A percentile compares a stretch with the other conserved stretches of the same genome.
Evolutionary conservation across 2,888 invertebrate species (phyloP).

Genomic region (Ecliptopera silaceata): DNA sequence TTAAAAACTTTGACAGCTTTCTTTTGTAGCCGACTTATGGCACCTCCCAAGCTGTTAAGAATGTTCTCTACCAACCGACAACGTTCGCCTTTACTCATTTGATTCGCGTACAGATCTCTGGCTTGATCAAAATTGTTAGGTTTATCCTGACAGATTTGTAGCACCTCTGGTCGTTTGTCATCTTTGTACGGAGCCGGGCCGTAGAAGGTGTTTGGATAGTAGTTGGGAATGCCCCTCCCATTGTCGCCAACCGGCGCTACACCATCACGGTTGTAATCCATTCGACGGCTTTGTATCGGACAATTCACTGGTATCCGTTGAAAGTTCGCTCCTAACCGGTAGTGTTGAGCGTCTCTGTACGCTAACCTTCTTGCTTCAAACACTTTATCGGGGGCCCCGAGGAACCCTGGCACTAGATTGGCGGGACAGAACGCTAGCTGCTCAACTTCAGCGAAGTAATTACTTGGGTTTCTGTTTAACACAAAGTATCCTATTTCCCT

Average conservation of each 20-base stretch:
- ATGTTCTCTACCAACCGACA: constrained; percentile 91
- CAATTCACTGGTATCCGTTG: constrained; percentile 96
- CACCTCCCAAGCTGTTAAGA: constrained; percentile 87
- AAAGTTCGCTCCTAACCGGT: constrained; percentile 94
- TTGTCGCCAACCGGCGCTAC: constrained; percentile 88
- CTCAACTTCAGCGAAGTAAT: constrained; percentile 96
- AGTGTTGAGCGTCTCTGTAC: constrained; percentile 92
- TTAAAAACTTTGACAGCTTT: constrained; percentile 90
- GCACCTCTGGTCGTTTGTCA: constrained; percentile 77
- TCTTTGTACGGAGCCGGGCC: constrained; percentile 88
- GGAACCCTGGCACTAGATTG: constrained; percentile 94
- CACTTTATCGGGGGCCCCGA: constrained; percentile 95
- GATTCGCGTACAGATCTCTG: constrained; percentile 89
- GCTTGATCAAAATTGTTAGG: constrained; percentile 94
- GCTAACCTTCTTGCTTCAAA: constrained; percentile 91
- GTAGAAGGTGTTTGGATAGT: constrained; percentile 96
- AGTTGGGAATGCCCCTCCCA: constrained; percentile 94
- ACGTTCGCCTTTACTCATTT: constrained; percentile 87
- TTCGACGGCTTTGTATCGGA: constrained; percentile 86
- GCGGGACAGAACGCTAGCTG: constrained; percentile 94
- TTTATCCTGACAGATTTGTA: constrained; percentile 86
- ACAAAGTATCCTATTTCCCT: constrained; percentile 92
- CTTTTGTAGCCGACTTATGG: constrained; percentile 84
- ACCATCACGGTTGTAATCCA: constrained; percentile 95
- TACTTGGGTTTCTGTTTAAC: constrained; percentile 92